These are phyloP conservation scores for Hyperopisus bebe DNA, from an alignment of 2,113 vertebrate species.

Conservation along the genomic window DNA sequence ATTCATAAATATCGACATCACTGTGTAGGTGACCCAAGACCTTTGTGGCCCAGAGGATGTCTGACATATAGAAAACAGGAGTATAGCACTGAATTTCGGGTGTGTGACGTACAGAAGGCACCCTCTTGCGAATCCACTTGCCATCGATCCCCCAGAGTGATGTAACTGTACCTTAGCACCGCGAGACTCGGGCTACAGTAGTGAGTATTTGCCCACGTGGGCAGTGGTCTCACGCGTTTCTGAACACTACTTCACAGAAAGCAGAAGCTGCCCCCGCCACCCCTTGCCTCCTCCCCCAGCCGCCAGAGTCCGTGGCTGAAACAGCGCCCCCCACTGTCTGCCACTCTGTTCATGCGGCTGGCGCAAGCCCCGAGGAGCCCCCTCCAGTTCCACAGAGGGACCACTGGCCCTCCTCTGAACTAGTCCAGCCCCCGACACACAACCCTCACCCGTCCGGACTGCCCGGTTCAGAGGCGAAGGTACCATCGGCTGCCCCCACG, in stretches of 20 bases:
- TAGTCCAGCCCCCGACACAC: slow-evolving; percentile 69
- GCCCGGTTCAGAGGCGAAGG: slow-evolving; percentile 84
- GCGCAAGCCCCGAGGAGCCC: slow-evolving; percentile 56
- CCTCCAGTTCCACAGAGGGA: slow-evolving; percentile 67
- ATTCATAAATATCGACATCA: background rate
- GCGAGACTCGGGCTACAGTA: background rate
- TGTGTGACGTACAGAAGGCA: background rate
- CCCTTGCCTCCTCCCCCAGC: slow-evolving; percentile 66
- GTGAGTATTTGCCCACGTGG: background rate
- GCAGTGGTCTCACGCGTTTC: slow-evolving; percentile 42
- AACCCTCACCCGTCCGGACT: slow-evolving; percentile 73
- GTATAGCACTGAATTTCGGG: background rate
- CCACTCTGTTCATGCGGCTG: slow-evolving; percentile 72
- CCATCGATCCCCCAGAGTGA: background rate
- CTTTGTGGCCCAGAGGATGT: background rate
- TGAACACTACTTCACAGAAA: slow-evolving; percentile 78
- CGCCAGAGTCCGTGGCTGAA: slow-evolving; percentile 55
- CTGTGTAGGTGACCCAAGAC: background rate
- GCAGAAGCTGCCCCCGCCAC: slow-evolving; percentile 70
- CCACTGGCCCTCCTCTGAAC: slow-evolving; percentile 71
- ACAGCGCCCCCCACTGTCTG: slow-evolving; percentile 76
- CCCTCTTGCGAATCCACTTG: background rate
- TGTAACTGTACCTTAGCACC: background rate
- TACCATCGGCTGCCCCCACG: slow-evolving; percentile 63
- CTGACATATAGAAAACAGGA: background rate